phyloP scores from a whole-genome alignment of 1,140 invertebrate species.

The Drosophila neocordata region DNA sequence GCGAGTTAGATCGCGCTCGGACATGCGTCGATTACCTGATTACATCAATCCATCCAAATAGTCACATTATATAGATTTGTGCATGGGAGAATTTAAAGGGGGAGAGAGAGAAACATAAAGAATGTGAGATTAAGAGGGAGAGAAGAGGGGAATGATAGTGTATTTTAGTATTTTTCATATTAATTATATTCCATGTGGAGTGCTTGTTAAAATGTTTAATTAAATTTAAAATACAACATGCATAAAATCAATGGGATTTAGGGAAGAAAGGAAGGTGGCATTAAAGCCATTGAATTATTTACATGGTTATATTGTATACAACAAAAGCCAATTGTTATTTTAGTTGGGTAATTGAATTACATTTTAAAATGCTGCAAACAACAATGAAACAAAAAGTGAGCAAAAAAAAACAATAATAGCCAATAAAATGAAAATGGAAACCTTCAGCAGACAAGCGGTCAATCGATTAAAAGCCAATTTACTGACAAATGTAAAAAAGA shows the following conservation, averaged over 20 bases:
- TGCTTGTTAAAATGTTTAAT: background rate
- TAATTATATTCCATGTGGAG: background rate
- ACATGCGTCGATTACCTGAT: slow-evolving; percentile 91
- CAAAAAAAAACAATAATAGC: background rate
- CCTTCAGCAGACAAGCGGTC: slow-evolving; percentile 4
- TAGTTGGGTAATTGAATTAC: slow-evolving; percentile 7
- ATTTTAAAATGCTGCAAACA: slow-evolving; percentile 5
- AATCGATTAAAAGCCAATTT: slow-evolving; percentile 6
- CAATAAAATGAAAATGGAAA: slow-evolving; percentile 5
- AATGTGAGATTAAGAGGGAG: slow-evolving; percentile 11
- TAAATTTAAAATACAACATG: background rate
- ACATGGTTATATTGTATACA: background rate
- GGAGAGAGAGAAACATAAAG: slow-evolving; percentile 19
- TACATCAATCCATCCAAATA: background rate
- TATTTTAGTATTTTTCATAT: slow-evolving; percentile 1
- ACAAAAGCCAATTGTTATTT: slow-evolving; percentile 9
- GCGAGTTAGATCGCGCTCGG: slow-evolving; percentile 90
- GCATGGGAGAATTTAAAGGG: slow-evolving; percentile 4
- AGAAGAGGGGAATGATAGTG: background rate
- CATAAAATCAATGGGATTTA: background rate
- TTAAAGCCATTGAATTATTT: background rate
- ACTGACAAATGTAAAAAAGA: background rate
- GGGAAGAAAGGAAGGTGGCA: background rate
- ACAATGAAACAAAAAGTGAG: background rate
- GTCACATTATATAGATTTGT: background rate